Evolutionary conservation across 2,888 invertebrate species (phyloP), one percentile per base, ranked within the genome.

Genomic region (Polymixis flavicincta): DNA sequence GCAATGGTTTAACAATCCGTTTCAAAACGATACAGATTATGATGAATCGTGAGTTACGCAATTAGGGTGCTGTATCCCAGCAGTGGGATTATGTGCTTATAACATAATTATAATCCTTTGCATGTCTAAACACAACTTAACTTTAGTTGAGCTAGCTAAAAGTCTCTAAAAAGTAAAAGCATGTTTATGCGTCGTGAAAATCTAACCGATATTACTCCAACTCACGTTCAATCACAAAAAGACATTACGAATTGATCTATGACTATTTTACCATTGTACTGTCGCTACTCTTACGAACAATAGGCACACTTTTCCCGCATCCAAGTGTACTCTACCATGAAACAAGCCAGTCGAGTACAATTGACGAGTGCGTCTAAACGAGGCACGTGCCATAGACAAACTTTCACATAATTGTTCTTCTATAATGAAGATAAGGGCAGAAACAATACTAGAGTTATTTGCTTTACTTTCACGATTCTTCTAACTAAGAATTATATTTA

Each of bases 391-490:
- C 69, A 52, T 65, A 68, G 66, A 70, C 66, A 19, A 81, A 83
- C 76, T 85, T 85, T 78, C 77, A 74, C 78, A 76, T 83, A 73
- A 83, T 83, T 75, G 76, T 86, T 78, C 71, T 67, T 71, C 82
- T 69, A 59, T 76, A 81, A 74, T 57, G 60, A 80, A 80, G 73
- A 67, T 71, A 78, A 78, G 78, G 69, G 65, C 68, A 78, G 37
- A 65, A 76, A 80, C 76, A 87, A 82, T 86, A 72, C 45, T 54
- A 13, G 8, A 14, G 32, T n/a, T 72, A 74, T 84, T 74, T 65
- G 11, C 73, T 57, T 78, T 67, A 75, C 63, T 81, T 80, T 81
- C 60, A n/a, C 61, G 48, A 54, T 76, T 81, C 55, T 81, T 76
- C 71, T 72, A 14, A 54, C 45, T 52, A 32, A 19, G 19, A 65